A percentile compares a stretch with the other conserved stretches of the same genome.
These are phyloP conservation scores for Tetropium fuscum DNA, from an alignment of 2,888 invertebrate species.

Conservation along the genomic window DNA sequence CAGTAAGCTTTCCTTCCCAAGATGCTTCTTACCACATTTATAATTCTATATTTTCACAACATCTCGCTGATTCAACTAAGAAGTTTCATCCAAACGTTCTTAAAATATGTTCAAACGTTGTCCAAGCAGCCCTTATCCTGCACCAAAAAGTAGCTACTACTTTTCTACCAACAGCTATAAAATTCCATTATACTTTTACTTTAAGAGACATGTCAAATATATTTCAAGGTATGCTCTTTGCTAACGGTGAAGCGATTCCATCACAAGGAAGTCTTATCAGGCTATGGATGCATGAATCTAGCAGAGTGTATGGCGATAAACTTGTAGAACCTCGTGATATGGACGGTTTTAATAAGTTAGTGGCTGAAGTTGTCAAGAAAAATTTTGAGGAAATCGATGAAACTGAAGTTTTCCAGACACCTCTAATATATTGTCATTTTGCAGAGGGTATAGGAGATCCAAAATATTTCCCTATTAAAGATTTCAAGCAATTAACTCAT, in stretches of 20 bases:
- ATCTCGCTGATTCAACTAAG: constrained; percentile 73
- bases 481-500: constrained; percentile 78
- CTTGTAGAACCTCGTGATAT: constrained; percentile 85
- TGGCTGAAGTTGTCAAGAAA: constrained; percentile 84
- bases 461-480: constrained; percentile 85
- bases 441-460: constrained; percentile 92
- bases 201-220: constrained; percentile 92
- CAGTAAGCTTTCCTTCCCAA: constrained; percentile 86
- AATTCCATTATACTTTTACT: constrained; percentile 96
- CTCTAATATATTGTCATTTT: constrained; percentile 93
- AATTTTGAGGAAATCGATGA: constrained; percentile 81
- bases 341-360: constrained; percentile 77
- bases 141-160: constrained; percentile 80
- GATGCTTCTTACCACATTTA: constrained; percentile 90
- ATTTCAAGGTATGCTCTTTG: constrained; percentile 92
- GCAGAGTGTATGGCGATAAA: constrained; percentile 92
- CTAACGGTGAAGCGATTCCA: constrained; percentile 77
- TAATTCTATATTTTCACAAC: constrained; percentile 83
- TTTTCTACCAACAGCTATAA: constrained; percentile 93
- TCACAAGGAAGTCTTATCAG: constrained; percentile 79
- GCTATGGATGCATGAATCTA: constrained; percentile 91
- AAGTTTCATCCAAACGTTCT: constrained; percentile 75
- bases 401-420: constrained; percentile 75
- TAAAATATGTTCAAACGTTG: constrained; percentile 72
- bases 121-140: constrained; percentile 79